Evolutionary conservation across 2,797 vertebrate genomes (phyloP), one percentile per base, ranked within the genome.

Genomic region (Channallabes apus): DNA sequence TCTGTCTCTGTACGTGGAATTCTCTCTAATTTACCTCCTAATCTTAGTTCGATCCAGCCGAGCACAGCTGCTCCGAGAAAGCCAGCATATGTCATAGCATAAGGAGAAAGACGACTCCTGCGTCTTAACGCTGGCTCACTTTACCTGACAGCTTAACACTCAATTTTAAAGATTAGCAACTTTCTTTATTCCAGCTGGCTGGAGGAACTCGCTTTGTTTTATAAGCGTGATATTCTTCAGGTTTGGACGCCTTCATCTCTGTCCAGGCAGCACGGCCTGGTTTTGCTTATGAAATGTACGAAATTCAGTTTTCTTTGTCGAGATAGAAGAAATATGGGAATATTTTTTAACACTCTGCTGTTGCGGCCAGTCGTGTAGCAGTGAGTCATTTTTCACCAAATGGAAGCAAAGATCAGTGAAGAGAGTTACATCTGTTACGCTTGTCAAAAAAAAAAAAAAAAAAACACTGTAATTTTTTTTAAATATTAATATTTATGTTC

Each of bases 21-120:
- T 41, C 89, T 88, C 90, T 91, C 46, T 91, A 90, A 91, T 91
- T 91, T 90, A 32, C 61, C 59, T 80, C 81, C 54, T 83, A 24
- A 61, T 61, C 77, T 84, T 64, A 83, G 78, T 84, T 87, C 29
- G 72, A 87, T 89, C 80, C 69, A 72, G 46, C 56, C 69, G 58
- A 38, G 81, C 59, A 65, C n/a, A 59, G 67, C 54, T 41, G 82
- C 41, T 80, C 18, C 38, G 32, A 18, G 32, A 32, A 67, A 79
- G 29, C 7, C 32, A 76, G 77, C 22, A 67, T 65, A n/a, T 68
- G 35, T 82, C 6, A n/a, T 27, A 32, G 78, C 78, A 65, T 80
- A 80, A 24, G 38, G 51, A 62, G 54, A 59, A 69, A 77, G n/a
- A 59, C 24, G 58, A 84, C 35, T 82, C 32, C 24, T 20, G 59